Evolutionary conservation across 2,888 invertebrate species (phyloP).

Genomic region (Hermaeophaga mercurialis): DNA sequence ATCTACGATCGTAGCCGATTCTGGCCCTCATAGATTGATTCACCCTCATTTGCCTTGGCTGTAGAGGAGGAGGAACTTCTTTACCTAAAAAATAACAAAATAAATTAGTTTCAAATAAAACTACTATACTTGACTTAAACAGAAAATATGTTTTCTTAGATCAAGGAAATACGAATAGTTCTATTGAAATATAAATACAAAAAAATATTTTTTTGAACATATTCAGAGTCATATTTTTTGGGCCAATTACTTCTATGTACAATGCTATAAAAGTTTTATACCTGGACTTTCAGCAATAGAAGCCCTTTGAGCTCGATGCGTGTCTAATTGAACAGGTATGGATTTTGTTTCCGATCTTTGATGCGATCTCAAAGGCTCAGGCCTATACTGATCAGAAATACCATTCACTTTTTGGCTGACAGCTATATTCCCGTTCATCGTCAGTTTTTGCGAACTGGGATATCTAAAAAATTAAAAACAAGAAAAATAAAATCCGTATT

Average conservation of each 20-base stretch:
- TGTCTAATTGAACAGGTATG: background rate
- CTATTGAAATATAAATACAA: too few relatives aligned
- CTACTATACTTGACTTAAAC: too few relatives aligned
- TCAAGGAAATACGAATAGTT: too few relatives aligned
- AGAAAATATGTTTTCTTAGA: too few relatives aligned
- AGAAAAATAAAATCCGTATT: background rate
- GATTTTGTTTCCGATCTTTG: constrained; percentile 35
- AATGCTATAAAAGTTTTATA: constrained; percentile 26
- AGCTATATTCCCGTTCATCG: constrained; percentile 57
- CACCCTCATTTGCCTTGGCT: constrained; percentile 54
- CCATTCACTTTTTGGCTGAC: constrained; percentile 55
- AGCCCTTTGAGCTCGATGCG: constrained; percentile 46
- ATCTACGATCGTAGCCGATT: constrained; percentile 46
- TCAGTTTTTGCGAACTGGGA: constrained; percentile 58
- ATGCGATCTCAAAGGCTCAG: constrained; percentile 52
- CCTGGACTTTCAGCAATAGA: constrained; percentile 51
- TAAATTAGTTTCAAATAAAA: too few relatives aligned
- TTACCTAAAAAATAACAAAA: constrained; percentile 29
- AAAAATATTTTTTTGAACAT: too few relatives aligned
- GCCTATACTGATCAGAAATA: constrained; percentile 51
- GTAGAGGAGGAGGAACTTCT: constrained; percentile 52
- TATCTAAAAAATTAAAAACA: constrained; percentile 39
- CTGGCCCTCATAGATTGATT: constrained; percentile 55
- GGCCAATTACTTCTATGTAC: background rate
- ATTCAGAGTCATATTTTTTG: background rate